These are phyloP conservation scores for Drosophila sturtevanti DNA, from an alignment of 1,140 invertebrate genomes.

Conservation along the genomic window DNA sequence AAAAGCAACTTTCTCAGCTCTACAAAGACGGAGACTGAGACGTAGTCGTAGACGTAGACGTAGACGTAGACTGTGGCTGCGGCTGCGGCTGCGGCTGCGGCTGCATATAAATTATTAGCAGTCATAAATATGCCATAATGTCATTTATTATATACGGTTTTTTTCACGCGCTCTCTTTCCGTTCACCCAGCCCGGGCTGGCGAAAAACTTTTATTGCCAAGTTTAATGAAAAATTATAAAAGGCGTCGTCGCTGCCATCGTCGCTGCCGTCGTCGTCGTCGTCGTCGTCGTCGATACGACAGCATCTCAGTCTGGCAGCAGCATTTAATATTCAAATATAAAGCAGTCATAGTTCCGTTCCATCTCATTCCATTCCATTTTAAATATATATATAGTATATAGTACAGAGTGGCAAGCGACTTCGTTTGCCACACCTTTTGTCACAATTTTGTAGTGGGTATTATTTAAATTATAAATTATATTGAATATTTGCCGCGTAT, in stretches of 20 bases:
- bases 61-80: constrained; percentile 3
- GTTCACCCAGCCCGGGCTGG: constrained; percentile 65
- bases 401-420: constrained; percentile 9
- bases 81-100: constrained; percentile 42
- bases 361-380: not conserved
- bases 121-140: constrained; percentile 81
- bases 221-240: constrained; percentile 81
- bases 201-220: constrained; percentile 78
- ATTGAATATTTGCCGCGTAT: constrained; percentile 75
- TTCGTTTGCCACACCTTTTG: not conserved
- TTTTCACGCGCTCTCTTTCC: constrained; percentile 52
- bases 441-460: constrained; percentile 61
- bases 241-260: constrained; percentile 47
- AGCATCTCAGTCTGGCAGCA: constrained; percentile 13
- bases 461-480: constrained; percentile 82
- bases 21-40: constrained; percentile 26
- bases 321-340: constrained; percentile 61
- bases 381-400: not conserved
- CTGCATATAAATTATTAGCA: constrained; percentile 81
- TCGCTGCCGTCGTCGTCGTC: constrained; percentile 30
- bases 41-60: constrained; percentile 24
- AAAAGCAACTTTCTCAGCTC: constrained; percentile 43
- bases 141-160: constrained; percentile 80
- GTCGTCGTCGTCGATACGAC: constrained; percentile 19
- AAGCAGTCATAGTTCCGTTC: constrained; percentile 58